Percentiles rank a stretch among this genome's conserved stretches.
These are phyloP conservation scores for Antennarius striatus DNA, from an alignment of 2,113 vertebrate species.

Conservation along the genomic window DNA sequence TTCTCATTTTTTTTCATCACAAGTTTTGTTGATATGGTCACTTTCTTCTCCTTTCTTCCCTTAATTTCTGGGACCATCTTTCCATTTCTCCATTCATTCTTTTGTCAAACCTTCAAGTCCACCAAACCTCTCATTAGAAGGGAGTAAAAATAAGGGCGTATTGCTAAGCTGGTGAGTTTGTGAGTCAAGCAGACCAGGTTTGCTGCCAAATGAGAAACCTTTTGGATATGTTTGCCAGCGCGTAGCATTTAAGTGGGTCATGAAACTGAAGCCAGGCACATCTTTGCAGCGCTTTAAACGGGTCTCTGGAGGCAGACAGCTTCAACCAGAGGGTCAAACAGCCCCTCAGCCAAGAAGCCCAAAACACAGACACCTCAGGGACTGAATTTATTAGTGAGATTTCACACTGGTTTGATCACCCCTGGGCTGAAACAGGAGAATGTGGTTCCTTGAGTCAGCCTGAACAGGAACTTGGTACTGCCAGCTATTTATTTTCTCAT, in stretches of 20 bases:
- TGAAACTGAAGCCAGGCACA: conserved; percentile 68
- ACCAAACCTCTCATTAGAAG: conserved; percentile 56
- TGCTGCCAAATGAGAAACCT: conserved; percentile 50
- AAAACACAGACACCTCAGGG: conserved; percentile 54
- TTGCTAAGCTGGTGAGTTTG: conserved; percentile 60
- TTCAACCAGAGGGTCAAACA: conserved; percentile 58
- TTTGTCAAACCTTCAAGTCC: conserved; percentile 16
- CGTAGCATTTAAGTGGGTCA: conserved; percentile 70
- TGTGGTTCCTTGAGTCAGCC: conserved; percentile 57
- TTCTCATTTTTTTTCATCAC: conserved; percentile 1
- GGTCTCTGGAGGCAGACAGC: conserved; percentile 36
- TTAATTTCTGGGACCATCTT: conserved; percentile 6
- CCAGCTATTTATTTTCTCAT: conserved; percentile 60
- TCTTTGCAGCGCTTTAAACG: conserved; percentile 45
- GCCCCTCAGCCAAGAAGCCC: conserved; percentile 42
- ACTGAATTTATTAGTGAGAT: conserved; percentile 53
- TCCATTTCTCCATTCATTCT: conserved; percentile 12
- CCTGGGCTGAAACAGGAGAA: conserved; percentile 46
- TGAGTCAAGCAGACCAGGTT: conserved; percentile 30
- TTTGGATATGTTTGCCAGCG: conserved; percentile 55
- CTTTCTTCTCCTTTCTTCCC: background rate
- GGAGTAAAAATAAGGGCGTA: conserved; percentile 54
- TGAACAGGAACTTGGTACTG: conserved; percentile 45
- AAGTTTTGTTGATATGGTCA: background rate
- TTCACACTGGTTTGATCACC: conserved; percentile 43